These are phyloP conservation scores for Sandelia bainsii DNA, from an alignment of 2,797 vertebrate genomes.

Conservation along the genomic window DNA sequence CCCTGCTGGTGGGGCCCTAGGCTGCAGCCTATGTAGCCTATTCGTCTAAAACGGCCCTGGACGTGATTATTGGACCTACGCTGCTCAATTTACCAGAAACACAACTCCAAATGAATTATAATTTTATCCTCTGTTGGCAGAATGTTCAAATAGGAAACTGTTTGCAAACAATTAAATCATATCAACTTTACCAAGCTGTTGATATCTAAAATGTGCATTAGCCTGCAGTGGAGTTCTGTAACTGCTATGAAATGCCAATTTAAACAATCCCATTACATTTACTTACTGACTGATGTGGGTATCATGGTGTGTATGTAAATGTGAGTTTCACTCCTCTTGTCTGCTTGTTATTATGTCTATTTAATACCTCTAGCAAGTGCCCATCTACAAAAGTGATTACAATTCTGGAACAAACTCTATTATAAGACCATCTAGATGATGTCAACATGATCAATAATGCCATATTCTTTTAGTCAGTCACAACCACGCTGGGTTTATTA, in stretches of 20 bases:
- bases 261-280: background rate
- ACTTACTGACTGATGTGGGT: background rate
- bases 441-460: conserved; percentile 77
- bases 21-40: too few relatives aligned
- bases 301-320: background rate
- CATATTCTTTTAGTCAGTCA: conserved; percentile 75
- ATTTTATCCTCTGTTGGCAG: too few relatives aligned
- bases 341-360: conserved; percentile 43
- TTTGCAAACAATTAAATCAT: too few relatives aligned
- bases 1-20: too few relatives aligned
- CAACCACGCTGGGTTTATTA: conserved; percentile 66
- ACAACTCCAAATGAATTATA: too few relatives aligned
- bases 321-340: conserved; percentile 29
- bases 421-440: conserved; percentile 59
- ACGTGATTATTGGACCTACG: too few relatives aligned
- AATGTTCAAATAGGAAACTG: too few relatives aligned
- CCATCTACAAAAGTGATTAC: conserved; percentile 50
- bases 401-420: conserved; percentile 71
- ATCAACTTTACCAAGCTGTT: too few relatives aligned
- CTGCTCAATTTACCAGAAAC: background rate
- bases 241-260: background rate
- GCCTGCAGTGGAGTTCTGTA: too few relatives aligned
- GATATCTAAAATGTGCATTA: too few relatives aligned
- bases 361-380: conserved; percentile 9
- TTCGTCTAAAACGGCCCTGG: too few relatives aligned